Conservation (phyloP, 2,888 invertebrate genomes). For the Diogma glabrata region DNA sequence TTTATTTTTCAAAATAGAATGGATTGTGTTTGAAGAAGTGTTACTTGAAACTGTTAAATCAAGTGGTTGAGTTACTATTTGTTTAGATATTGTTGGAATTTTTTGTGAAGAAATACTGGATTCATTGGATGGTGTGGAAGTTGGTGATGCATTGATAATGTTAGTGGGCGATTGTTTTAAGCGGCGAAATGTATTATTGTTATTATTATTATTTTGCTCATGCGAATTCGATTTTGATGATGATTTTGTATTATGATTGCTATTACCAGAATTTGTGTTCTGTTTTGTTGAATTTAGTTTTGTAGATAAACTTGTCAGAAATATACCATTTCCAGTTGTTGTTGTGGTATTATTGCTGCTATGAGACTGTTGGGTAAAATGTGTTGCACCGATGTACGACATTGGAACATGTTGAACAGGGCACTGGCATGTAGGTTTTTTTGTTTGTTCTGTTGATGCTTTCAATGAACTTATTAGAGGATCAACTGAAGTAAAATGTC, state of each 20-base stretch:
- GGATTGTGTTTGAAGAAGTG: constrained; percentile 15
- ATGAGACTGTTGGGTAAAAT: constrained; percentile 21
- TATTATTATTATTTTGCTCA: constrained; percentile 15
- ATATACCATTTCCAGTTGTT: constrained; percentile 17
- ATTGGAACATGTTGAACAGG: constrained; percentile 38
- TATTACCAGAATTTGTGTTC: constrained; percentile 13
- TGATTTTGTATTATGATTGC: constrained; percentile 16
- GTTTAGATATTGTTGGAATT: constrained; percentile 35
- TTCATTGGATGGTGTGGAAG: constrained; percentile 23
- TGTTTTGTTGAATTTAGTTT: constrained; percentile 20
- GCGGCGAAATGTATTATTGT: constrained; percentile 2
- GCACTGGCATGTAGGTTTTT: constrained; percentile 37
- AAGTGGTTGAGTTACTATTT: constrained; percentile 24
- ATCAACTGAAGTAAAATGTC: constrained; percentile 35
- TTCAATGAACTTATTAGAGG: constrained; percentile 20
- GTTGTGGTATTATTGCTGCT: constrained; percentile 21
- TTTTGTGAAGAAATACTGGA: constrained; percentile 24
- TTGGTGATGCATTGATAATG: constrained; percentile 12
- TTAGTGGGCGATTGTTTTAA: constrained; percentile 3
- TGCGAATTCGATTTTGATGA: neutral
- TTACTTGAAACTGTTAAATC: neutral
- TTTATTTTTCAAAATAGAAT: constrained; percentile 20
- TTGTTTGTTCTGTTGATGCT: constrained; percentile 20
- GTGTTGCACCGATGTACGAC: constrained; percentile 36
- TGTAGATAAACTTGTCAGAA: constrained; percentile 26